Base-by-base conservation (phyloP, 2,113 vertebrate species). In the Periophthalmus modestus region DNA sequence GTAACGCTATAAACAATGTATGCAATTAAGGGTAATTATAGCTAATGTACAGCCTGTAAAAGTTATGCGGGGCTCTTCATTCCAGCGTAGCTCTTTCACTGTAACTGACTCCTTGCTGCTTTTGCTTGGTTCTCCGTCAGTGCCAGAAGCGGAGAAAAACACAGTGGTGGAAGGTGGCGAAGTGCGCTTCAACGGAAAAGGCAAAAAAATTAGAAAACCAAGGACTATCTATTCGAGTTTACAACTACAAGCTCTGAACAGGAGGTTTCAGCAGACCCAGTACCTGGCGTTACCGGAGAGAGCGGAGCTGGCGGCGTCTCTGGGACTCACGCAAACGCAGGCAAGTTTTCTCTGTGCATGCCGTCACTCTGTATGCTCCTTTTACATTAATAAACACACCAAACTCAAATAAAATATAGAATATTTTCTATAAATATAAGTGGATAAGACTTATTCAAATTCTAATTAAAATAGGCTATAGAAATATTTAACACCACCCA, bases 11-110 rank as follows among this genome's bases (percentile, higher is more conserved):
- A 97, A 98, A 98, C 97, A 98, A 99, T 99, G 96, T 97, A 95
- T 97, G 96, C 97, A 99, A 98, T 99, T 99, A 98, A 96, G 95
- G 95, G 94, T 95, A 98, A 99, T 99, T 99, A 99, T 97, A 97
- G 93, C 94, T 95, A 97, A 97, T 96, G 95, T 96, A 94, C 94
- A 93, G 95, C 91, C 93, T 93, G 96, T 94, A 95, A 95, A 96
- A 95, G 93, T 95, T 95, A 95, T 90, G 76, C 92, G 84, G 93
- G 89, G 88, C 94, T 94, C 91, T 92, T 89, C 88, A 85, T 91
- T 92, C 92, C 93, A 89, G 85, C 79, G 80, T 91, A 88, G 91
- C 89, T 85, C 88, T 87, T 89, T 90, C 84, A 89, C 85, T 80
- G 68, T 71, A 88, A 78, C 73, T 75, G 88, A 90, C 91, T 93